Evolutionary conservation across 2,113 vertebrate genomes (phyloP), one percentile per base, ranked within the genome.

Genomic region (Odobenus rosmarus): DNA sequence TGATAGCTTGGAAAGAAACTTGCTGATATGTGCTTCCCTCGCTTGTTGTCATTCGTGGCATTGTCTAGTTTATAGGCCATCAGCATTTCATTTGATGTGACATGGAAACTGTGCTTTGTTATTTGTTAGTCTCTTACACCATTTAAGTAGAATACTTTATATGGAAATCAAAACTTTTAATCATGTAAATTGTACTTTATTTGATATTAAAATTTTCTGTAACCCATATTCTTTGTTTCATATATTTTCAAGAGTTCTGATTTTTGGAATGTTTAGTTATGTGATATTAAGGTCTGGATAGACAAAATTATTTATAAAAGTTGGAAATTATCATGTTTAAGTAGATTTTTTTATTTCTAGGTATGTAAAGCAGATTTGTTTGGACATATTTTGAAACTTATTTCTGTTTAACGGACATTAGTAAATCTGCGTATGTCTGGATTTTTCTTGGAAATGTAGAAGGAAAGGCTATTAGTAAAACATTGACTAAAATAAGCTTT

Each of bases 131-230:
- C 82, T 87, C 67, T 42, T 94, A 39, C 2, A 33, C 79, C 33
- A 42, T 64, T n/a, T 71, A 46, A 46, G 46, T 46, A 4, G 26
- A 87, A 49, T 62, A 83, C 4, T 21, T 61, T n/a, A 36, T 24
- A 24, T 61, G 77, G 19, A 42, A 64, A 81, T 46, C 55, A 49
- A 77, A 83, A 24, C 11, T 62, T 94, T 90, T 69, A 79, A 76
- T 95, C 61, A 80, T 80, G 57, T 95, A 89, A n/a, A 71, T 88
- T 76, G 9, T 26, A 74, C 79, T 93, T 95, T 57, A 86, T 84
- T 91, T 92, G 72, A 39, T 91, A 93, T 79, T 94, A 97, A 97
- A 96, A 83, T 91, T 31, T 90, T 87, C 57, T 82, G n/a, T 71
- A 82, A 84, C 14, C n/a, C 62, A 72, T 16, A 57, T 91, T 28